Evolutionary conservation across 2,888 invertebrate species (phyloP).

Genomic region (Tipula confusa): DNA sequence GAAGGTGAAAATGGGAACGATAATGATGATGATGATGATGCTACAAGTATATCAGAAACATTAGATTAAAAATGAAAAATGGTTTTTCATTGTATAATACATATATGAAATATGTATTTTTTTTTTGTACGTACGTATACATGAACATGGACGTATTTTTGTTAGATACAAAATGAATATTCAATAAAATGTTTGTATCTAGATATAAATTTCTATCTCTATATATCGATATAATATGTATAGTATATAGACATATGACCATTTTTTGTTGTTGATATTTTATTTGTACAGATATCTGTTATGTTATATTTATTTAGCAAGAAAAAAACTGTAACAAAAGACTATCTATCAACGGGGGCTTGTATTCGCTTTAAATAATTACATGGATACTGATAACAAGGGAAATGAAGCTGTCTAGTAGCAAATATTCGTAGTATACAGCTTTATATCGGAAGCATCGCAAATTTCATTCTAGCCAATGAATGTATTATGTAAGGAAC

Average conservation of each 20-base stretch:
- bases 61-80: slow-evolving; percentile 28
- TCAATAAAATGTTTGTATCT: not conserved
- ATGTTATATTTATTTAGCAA: not conserved
- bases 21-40: slow-evolving; percentile 20
- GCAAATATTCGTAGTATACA: too few relatives aligned
- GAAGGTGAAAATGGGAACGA: not conserved
- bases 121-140: not conserved
- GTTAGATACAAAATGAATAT: not conserved
- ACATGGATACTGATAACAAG: not conserved
- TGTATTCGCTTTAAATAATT: not conserved
- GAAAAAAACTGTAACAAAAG: not conserved
- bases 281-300: not conserved
- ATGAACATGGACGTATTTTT: not conserved
- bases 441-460: too few relatives aligned
- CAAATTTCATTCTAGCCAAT: too few relatives aligned
- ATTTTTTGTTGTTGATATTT: not conserved
- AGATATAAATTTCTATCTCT: too few relatives aligned
- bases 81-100: not conserved
- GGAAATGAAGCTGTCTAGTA: too few relatives aligned
- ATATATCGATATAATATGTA: too few relatives aligned
- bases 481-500: too few relatives aligned
- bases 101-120: not conserved
- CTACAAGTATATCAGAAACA: slow-evolving; percentile 26
- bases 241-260: not conserved
- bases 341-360: not conserved